These are phyloP conservation scores for Limnothrissa miodon DNA, from an alignment of 2,113 vertebrate genomes.

Conservation along the genomic window DNA sequence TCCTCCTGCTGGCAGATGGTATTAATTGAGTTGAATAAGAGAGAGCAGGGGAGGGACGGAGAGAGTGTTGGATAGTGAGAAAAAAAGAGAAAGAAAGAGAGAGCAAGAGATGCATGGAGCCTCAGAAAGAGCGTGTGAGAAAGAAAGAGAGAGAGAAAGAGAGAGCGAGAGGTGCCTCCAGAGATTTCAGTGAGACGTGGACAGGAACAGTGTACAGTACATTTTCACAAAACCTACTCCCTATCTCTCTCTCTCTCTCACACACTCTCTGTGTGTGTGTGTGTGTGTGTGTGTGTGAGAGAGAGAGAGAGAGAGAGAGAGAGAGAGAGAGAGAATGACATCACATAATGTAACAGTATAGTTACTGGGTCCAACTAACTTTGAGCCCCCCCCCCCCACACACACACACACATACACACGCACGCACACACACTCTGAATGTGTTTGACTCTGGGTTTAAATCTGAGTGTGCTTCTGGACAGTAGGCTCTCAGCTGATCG, in stretches of 20 bases:
- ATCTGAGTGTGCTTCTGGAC: not conserved
- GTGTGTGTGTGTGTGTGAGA: not conserved
- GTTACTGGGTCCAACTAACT: no score
- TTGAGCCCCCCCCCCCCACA: no score
- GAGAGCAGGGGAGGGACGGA: not conserved
- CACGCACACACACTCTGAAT: no score
- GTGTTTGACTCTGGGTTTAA: not conserved
- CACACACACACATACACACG: no score
- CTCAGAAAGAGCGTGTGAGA: not conserved
- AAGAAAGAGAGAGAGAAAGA: not conserved
- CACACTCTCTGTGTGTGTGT: not conserved
- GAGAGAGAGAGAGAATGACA: no score
- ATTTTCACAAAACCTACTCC: not conserved
- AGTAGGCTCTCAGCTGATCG: not conserved
- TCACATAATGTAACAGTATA: no score
- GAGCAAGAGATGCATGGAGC: not conserved
- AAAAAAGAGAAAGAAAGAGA: not conserved
- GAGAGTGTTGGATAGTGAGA: not conserved
- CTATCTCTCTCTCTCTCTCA: not conserved
- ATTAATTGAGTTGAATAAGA: conserved; percentile 18
- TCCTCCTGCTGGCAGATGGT: conserved; percentile 18
- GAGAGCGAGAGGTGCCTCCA: not conserved
- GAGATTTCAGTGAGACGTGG: not conserved
- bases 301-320: not conserved
- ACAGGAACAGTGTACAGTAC: not conserved